Conservation (phyloP, 2,888 invertebrate genomes). For the Caenorhabditis sinica region DNA sequence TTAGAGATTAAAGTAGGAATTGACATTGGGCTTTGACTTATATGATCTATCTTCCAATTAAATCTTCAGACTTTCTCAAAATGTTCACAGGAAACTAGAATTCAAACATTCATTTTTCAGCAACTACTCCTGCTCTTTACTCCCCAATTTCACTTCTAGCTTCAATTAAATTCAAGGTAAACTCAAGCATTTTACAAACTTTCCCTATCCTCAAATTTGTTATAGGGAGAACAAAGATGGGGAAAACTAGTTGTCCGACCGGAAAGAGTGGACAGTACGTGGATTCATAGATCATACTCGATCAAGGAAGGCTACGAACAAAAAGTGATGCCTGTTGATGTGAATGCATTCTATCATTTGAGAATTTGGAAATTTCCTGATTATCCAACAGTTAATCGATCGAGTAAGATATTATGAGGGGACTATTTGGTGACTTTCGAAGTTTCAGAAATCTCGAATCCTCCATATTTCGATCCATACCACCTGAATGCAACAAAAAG, state of each 20-base stretch:
- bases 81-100: background rate
- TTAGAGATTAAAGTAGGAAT: too few species aligned
- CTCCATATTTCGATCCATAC: slow-evolving; percentile 54
- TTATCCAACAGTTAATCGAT: slow-evolving; percentile 20
- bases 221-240: slow-evolving; percentile 68
- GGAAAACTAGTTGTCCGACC: slow-evolving; percentile 73
- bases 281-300: slow-evolving; percentile 78
- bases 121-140: slow-evolving; percentile 41
- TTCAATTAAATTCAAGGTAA: slow-evolving; percentile 55
- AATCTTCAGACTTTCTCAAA: too few species aligned
- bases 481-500: slow-evolving; percentile 46
- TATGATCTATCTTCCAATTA: too few species aligned
- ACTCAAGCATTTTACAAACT: background rate
- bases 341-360: slow-evolving; percentile 70
- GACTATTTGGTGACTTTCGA: background rate
- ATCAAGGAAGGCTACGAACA: slow-evolving; percentile 64
- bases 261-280: slow-evolving; percentile 76
- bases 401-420: slow-evolving; percentile 39
- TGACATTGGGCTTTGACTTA: too few species aligned
- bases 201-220: background rate
- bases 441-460: slow-evolving; percentile 33
- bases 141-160: slow-evolving; percentile 50
- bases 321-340: slow-evolving; percentile 64
- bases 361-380: slow-evolving; percentile 67
- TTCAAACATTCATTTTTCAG: slow-evolving; percentile 31